These are phyloP conservation scores for Sepiola atlantica DNA, from an alignment of 2,888 invertebrate species.

Conservation along the genomic window DNA sequence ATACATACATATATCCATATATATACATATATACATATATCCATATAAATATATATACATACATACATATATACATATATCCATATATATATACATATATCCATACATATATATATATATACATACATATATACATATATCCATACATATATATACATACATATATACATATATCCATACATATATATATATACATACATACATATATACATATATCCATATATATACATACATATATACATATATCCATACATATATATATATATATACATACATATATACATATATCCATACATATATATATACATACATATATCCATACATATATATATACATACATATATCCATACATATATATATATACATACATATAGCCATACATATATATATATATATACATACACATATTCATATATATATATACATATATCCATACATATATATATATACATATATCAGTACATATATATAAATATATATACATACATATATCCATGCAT, in stretches of 20 bases:
- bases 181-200: background rate
- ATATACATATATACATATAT: too few relatives aligned
- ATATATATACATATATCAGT: too few relatives aligned
- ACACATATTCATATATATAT: too few relatives aligned
- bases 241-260: background rate
- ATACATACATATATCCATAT: too few relatives aligned
- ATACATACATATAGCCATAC: too few relatives aligned
- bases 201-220: background rate
- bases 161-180: background rate
- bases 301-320: background rate
- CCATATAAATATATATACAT: background rate
- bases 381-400: background rate
- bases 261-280: background rate
- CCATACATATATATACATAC: background rate
- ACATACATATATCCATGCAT: background rate
- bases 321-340: background rate
- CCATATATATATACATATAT: background rate
- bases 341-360: background rate
- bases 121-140: background rate
- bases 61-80: background rate
- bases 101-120: background rate
- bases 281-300: background rate
- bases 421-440: too few relatives aligned
- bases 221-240: background rate
- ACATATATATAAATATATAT: background rate